Evolutionary conservation across 2,113 vertebrate species (phyloP), one percentile per base, ranked within the genome.

Genomic region (Bubo bubo): DNA sequence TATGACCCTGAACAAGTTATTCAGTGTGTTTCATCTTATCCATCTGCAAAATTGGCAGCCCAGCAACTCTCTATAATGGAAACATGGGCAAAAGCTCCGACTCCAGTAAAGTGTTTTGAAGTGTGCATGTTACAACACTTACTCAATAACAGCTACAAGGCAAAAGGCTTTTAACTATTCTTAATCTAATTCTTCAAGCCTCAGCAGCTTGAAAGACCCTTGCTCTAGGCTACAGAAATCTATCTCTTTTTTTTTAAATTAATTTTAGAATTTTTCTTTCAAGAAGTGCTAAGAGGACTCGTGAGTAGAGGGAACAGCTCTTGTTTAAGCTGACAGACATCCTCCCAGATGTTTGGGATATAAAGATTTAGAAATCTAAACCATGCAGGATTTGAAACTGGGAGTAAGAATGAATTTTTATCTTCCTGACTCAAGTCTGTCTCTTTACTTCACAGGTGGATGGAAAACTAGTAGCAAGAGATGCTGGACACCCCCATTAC

Each of bases 401-500:
- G 3, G 5, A 88, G 21, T 50, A 73, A 84, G 45, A 77, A 75
- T 45, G 8, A 20, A 32, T 71, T 91, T 86, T 63, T 56, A 13
- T 45, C 64, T 83, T 62, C 77, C 67, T 97, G 76, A 96, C 50
- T 62, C 13, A 68, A 56, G 35, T 75, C 66, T 52, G 72, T 87
- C 67, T 96, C 63, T 98, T 64, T 97, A 45, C 86, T 98, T 98
- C 28, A 79, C 97, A 99, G 99, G 98, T 99, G 93, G 97, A 98
- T 58, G 99, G 98, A 50, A 98, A 99, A 72, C 95, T 73, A 7
- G 98, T 99, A 76, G 97, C 99, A n/a, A 98, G 99, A 96, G 99
- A 99, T 95, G 99, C 99, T 43, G 99, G 98, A 97, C 99, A 99
- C 96, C 98, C 99, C 64, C 41, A 99, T 86, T 99, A 99, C 82